Evolutionary conservation across 2,113 vertebrate species (phyloP).

Genomic region (Carassius gibelio): DNA sequence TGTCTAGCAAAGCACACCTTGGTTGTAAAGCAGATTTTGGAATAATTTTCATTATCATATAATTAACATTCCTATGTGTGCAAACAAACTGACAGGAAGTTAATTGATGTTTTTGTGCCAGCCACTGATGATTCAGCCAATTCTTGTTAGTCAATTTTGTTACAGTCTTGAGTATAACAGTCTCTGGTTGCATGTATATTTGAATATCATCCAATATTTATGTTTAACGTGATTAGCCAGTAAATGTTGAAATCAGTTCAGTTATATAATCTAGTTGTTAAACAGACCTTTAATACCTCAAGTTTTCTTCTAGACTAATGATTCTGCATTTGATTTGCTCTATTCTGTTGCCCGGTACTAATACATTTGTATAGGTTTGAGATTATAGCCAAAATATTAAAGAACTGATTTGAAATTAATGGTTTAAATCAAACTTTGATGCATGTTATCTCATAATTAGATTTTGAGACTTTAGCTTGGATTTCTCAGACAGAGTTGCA

Average conservation of each 20-base stretch:
- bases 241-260: neutral
- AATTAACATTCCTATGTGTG: constrained; percentile 6
- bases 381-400: neutral
- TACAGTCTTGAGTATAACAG: neutral
- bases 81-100: constrained; percentile 10
- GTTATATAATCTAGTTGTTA: neutral
- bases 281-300: neutral
- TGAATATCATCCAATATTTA: neutral
- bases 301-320: neutral
- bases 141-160: neutral
- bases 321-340: neutral
- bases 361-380: neutral
- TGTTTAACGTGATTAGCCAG: neutral
- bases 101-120: constrained; percentile 22
- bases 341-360: neutral
- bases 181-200: neutral
- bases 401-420: no score
- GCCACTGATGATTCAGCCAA: neutral
- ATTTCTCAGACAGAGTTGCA: no score
- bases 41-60: constrained; percentile 8
- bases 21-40: constrained; percentile 8
- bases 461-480: no score
- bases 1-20: constrained; percentile 22
- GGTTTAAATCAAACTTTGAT: no score
- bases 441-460: no score